Evolutionary conservation across 2,797 vertebrate species (phyloP).

Genomic region (Moxostoma hubbsi): DNA sequence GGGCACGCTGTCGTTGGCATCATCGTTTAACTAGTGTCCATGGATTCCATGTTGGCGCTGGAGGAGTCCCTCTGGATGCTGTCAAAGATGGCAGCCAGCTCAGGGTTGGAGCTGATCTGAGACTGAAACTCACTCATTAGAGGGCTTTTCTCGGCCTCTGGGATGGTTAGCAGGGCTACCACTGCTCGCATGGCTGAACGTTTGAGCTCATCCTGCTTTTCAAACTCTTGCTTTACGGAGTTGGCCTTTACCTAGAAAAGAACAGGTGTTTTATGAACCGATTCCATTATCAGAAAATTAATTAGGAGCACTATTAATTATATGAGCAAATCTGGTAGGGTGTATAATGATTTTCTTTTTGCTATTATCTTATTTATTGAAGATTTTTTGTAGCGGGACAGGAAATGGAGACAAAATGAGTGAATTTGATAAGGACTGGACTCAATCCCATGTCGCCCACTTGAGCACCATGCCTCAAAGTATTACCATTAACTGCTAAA

Average conservation of each 20-base stretch:
- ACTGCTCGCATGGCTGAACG: constrained; percentile 97
- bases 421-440: too few species aligned
- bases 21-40: constrained; percentile 94
- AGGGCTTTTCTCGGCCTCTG: constrained; percentile 97
- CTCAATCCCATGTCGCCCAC: too few species aligned
- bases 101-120: constrained; percentile 98
- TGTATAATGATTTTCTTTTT: too few species aligned
- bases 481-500: too few species aligned
- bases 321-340: too few species aligned
- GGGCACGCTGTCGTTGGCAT: constrained; percentile 58
- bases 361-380: too few species aligned
- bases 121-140: constrained; percentile 99
- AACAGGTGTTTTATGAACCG: background rate
- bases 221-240: constrained; percentile 98
- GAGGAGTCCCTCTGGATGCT: constrained; percentile 99
- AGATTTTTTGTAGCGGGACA: too few species aligned
- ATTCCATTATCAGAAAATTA: background rate
- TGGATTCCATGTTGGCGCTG: constrained; percentile 97
- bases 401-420: too few species aligned
- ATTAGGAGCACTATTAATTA: background rate
- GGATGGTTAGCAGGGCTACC: constrained; percentile 94
- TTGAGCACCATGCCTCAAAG: too few species aligned
- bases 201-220: constrained; percentile 98
- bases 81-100: constrained; percentile 98
- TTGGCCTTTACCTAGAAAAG: constrained; percentile 92